Conservation (phyloP, 2,797 vertebrate species). For the Lepilemur septentrionalis region DNA sequence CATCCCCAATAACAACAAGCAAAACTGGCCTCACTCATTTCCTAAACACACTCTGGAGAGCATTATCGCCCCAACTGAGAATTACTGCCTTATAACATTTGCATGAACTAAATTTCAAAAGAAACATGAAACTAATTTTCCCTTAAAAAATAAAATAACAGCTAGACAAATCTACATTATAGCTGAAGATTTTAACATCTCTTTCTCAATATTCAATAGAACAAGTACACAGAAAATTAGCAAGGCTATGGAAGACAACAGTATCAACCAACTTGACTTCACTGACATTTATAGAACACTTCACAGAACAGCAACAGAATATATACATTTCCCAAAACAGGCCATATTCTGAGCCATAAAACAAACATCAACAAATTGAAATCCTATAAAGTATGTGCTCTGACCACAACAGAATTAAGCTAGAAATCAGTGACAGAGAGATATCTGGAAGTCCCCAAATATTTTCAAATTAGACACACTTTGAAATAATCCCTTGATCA, state of each 20-base stretch:
- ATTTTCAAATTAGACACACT: slow-evolving; percentile 13
- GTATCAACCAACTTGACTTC: neutral
- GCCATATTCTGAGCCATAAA: neutral
- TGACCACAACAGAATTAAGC: neutral
- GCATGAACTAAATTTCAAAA: neutral
- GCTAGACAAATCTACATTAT: neutral
- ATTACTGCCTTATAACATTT: neutral
- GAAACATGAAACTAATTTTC: neutral
- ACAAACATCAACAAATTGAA: neutral
- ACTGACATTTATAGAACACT: neutral
- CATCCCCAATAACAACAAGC: neutral
- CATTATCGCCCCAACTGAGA: neutral
- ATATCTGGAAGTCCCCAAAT: neutral
- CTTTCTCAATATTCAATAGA: neutral
- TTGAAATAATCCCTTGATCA: neutral
- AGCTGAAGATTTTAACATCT: neutral
- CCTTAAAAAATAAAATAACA: neutral
- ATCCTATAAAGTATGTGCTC: neutral
- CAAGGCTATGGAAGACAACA: neutral
- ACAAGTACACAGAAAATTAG: neutral
- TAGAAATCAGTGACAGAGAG: neutral
- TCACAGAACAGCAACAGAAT: neutral
- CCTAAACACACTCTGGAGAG: neutral
- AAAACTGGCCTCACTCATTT: neutral
- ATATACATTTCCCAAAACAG: neutral